Conservation (phyloP, 2,797 vertebrate genomes). For the Pterois miles region DNA sequence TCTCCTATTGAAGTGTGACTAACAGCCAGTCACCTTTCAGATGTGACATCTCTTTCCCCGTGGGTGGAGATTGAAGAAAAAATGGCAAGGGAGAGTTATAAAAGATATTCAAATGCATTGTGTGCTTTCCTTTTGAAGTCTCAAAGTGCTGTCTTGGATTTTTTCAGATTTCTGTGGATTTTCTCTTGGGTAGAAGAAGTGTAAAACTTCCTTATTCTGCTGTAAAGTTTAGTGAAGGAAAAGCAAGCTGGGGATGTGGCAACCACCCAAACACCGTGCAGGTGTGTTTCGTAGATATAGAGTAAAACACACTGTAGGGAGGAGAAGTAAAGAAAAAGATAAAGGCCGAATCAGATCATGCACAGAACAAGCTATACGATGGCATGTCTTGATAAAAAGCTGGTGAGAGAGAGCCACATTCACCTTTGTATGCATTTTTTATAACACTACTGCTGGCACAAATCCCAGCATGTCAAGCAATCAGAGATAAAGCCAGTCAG, state of each 20-base stretch:
- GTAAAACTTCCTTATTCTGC: conserved; percentile 62
- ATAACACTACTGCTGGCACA: conserved; percentile 29
- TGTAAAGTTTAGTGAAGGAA: conserved; percentile 57
- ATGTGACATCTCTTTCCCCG: conserved; percentile 48
- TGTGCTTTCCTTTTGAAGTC: conserved; percentile 70
- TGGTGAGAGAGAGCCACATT: conserved; percentile 48
- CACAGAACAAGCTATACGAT: conserved; percentile 46
- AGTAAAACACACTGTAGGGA: conserved; percentile 50
- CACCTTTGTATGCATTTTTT: conserved; percentile 59
- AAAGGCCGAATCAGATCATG: conserved; percentile 57
- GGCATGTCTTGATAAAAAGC: conserved; percentile 50
- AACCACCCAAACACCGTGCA: conserved; percentile 45
- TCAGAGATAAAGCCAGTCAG: conserved; percentile 35
- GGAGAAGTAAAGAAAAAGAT: conserved; percentile 44
- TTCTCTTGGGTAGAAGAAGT: conserved; percentile 53
- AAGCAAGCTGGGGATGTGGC: conserved; percentile 47
- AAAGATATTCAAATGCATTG: conserved; percentile 63
- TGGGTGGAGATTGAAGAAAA: conserved; percentile 47
- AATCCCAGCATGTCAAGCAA: conserved; percentile 49
- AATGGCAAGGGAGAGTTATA: conserved; percentile 32
- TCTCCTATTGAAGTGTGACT: conserved; percentile 52
- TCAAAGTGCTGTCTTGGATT: conserved; percentile 64
- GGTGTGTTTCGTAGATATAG: conserved; percentile 64
- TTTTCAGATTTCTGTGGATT: conserved; percentile 64
- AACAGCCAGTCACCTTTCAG: conserved; percentile 58